A percentile compares a stretch with the other conserved stretches of the same genome.
Conservation (phyloP, 2,888 invertebrate species). For the Pseudococcus viburni region DNA sequence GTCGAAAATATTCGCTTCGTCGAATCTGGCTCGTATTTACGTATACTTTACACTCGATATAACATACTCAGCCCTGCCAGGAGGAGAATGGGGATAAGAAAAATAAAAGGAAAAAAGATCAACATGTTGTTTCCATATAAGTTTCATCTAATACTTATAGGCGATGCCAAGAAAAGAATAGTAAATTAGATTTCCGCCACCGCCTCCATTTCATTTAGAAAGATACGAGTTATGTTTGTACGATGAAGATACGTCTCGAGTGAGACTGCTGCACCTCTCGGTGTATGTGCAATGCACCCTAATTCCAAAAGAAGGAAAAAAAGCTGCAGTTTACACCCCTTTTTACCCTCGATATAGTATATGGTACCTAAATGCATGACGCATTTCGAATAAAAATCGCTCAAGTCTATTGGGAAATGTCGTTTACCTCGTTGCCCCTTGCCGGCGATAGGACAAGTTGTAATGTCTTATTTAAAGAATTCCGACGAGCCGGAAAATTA, state of each 20-base stretch:
- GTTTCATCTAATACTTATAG: background rate
- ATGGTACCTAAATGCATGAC: background rate
- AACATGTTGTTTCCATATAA: conserved; percentile 61
- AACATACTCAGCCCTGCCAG: background rate
- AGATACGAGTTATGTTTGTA: background rate
- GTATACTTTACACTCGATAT: conserved; percentile 51
- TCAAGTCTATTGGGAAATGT: conserved; percentile 64
- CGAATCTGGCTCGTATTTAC: background rate
- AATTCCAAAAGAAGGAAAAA: background rate
- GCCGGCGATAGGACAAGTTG: conserved; percentile 51
- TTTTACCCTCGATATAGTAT: background rate
- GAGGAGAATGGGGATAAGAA: background rate
- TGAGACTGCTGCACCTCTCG: background rate
- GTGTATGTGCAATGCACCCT: conserved; percentile 12
- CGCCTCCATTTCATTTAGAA: conserved; percentile 35
- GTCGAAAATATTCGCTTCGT: background rate
- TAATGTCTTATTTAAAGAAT: conserved; percentile 66
- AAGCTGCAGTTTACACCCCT: conserved; percentile 41
- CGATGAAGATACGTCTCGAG: background rate
- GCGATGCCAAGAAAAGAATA: conserved; percentile 58
- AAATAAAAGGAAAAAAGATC: conserved; percentile 54
- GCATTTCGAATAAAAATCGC: conserved; percentile 60
- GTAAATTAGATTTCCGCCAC: conserved; percentile 63
- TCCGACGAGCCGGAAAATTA: conserved; percentile 65
- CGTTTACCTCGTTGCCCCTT: conserved; percentile 27